These are phyloP conservation scores for Elymnias hypermnestra DNA, from an alignment of 1,140 invertebrate genomes.

Conservation along the genomic window DNA sequence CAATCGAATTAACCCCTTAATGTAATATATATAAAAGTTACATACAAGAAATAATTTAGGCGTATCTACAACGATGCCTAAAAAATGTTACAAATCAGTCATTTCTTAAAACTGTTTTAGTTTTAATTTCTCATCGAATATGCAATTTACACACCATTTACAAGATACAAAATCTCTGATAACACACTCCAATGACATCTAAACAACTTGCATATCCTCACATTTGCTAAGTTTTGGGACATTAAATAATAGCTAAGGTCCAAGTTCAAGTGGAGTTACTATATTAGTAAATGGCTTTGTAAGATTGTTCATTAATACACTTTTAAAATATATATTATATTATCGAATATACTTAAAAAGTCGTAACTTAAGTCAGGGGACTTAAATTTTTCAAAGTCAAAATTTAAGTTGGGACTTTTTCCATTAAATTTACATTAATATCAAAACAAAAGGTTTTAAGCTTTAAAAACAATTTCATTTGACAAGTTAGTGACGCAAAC, in stretches of 20 bases:
- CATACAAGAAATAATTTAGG: slow-evolving; percentile 59
- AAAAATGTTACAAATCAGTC: slow-evolving; percentile 63
- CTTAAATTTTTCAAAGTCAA: too few relatives aligned
- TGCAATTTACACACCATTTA: slow-evolving; percentile 15
- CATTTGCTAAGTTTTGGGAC: slow-evolving; percentile 5
- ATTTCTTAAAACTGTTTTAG: slow-evolving; percentile 56
- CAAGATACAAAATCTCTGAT: slow-evolving; percentile 10
- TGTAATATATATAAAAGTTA: slow-evolving; percentile 49
- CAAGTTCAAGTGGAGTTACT: not conserved
- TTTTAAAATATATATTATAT: too few relatives aligned
- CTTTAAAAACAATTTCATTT: too few relatives aligned
- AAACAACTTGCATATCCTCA: not conserved
- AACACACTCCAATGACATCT: slow-evolving; percentile 3
- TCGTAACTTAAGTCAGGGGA: too few relatives aligned
- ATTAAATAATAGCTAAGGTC: not conserved
- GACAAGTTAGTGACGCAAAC: too few relatives aligned
- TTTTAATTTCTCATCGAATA: slow-evolving; percentile 13
- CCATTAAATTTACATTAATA: too few relatives aligned
- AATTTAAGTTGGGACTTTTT: too few relatives aligned
- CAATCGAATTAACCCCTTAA: slow-evolving; percentile 23
- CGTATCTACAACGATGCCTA: slow-evolving; percentile 60
- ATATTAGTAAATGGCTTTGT: not conserved
- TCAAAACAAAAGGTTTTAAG: too few relatives aligned
- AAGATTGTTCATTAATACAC: too few relatives aligned
- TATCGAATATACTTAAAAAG: too few relatives aligned